Conservation (phyloP, 1,140 invertebrate genomes). For the Cataglyphis hispanica region DNA sequence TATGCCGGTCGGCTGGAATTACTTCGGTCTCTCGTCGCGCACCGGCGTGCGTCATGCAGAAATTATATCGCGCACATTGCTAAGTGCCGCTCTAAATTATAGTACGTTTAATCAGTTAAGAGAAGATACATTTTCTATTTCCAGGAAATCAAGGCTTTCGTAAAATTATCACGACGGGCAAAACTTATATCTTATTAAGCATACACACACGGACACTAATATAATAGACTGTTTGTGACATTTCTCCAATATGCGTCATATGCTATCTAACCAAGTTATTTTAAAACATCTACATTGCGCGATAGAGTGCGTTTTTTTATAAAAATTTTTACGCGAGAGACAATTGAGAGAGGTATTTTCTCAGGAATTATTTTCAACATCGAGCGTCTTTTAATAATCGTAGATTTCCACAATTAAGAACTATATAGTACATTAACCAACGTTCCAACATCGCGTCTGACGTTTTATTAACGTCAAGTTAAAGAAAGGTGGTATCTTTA, state of each 20-base stretch:
- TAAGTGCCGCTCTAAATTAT: slow-evolving; percentile 51
- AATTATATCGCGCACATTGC: slow-evolving; percentile 53
- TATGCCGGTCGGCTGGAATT: slow-evolving; percentile 42
- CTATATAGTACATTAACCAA: slow-evolving; percentile 23
- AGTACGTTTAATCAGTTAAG: slow-evolving; percentile 55
- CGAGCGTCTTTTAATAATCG: background rate
- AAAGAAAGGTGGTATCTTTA: slow-evolving; percentile 13
- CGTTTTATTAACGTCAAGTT: slow-evolving; percentile 35
- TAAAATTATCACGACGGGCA: slow-evolving; percentile 10
- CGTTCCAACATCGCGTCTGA: background rate
- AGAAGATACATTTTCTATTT: slow-evolving; percentile 56
- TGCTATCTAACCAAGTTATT: background rate
- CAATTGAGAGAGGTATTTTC: background rate
- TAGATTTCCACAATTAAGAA: slow-evolving; percentile 17
- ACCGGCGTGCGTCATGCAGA: slow-evolving; percentile 47
- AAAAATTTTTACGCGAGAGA: background rate
- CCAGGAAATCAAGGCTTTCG: slow-evolving; percentile 44
- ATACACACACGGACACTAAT: background rate
- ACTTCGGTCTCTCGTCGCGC: slow-evolving; percentile 40
- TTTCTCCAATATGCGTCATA: background rate
- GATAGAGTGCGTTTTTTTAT: background rate
- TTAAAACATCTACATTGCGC: background rate
- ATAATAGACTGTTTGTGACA: background rate
- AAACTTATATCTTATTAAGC: background rate
- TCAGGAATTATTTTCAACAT: background rate